These are phyloP conservation scores for Drosophila pegasa DNA, from an alignment of 2,888 invertebrate genomes.

Conservation along the genomic window DNA sequence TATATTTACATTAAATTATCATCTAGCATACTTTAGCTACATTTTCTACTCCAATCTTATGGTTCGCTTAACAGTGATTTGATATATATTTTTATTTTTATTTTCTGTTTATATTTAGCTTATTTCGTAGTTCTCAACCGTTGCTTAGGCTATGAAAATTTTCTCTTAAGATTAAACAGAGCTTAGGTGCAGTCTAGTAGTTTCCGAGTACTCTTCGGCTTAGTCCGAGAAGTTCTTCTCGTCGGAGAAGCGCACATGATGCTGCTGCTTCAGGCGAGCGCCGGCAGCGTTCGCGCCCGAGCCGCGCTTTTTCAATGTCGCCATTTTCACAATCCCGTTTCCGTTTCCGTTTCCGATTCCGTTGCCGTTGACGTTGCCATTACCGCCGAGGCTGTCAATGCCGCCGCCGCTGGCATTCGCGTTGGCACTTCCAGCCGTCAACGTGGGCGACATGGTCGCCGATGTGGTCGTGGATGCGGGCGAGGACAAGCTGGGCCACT, in stretches of 20 bases:
- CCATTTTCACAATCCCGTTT: constrained; percentile 65
- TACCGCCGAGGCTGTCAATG: constrained; percentile 35
- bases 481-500: constrained; percentile 74
- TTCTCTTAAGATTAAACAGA: constrained; percentile 63
- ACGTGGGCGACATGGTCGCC: constrained; percentile 64
- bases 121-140: constrained; percentile 29
- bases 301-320: constrained; percentile 46
- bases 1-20: constrained; percentile 38
- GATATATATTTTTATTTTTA: constrained; percentile 15
- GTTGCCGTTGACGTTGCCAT: constrained; percentile 21
- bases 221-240: constrained; percentile 83
- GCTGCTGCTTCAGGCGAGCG: constrained; percentile 77
- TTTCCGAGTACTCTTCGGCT: constrained; percentile 50
- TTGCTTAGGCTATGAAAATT: constrained; percentile 33
- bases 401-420: constrained; percentile 39
- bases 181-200: constrained; percentile 83
- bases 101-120: not conserved
- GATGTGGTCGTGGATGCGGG: constrained; percentile 67
- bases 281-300: constrained; percentile 19
- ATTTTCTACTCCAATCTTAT: constrained; percentile 22
- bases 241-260: constrained; percentile 83
- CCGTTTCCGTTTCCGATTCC: constrained; percentile 32
- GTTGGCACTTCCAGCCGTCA: constrained; percentile 49
- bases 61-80: constrained; percentile 31
- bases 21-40: constrained; percentile 41